These are phyloP conservation scores for Melanotaenia nigrans DNA, from an alignment of 2,797 vertebrate species.

Conservation along the genomic window DNA sequence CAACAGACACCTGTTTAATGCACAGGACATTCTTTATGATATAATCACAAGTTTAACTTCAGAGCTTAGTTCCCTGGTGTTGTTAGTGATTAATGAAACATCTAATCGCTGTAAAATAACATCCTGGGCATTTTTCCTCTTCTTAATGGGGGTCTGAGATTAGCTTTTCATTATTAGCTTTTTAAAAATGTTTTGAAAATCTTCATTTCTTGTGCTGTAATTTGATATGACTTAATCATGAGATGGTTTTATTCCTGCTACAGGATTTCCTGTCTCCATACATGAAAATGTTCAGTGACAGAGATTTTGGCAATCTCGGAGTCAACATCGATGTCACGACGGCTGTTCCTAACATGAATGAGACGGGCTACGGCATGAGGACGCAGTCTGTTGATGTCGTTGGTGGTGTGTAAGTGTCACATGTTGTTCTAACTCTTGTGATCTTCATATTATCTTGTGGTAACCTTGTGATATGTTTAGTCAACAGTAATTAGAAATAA, in stretches of 20 bases:
- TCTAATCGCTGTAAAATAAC: neutral
- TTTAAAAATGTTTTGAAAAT: too few species aligned
- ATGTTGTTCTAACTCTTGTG: neutral
- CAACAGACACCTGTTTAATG: neutral
- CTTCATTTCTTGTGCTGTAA: neutral
- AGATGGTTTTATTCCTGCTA: constrained; percentile 6
- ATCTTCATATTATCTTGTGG: neutral
- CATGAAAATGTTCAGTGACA: constrained; percentile 91
- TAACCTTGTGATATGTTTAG: too few species aligned
- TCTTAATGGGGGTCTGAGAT: neutral
- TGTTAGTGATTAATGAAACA: neutral
- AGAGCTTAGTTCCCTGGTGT: neutral
- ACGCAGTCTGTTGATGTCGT: constrained; percentile 90
- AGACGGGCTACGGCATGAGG: constrained; percentile 87
- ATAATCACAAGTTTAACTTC: neutral
- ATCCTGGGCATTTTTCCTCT: neutral
- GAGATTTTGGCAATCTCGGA: constrained; percentile 86
- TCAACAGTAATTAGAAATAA: neutral
- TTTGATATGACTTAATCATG: neutral
- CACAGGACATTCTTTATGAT: neutral
- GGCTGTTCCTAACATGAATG: constrained; percentile 87
- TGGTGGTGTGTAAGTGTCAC: constrained; percentile 90
- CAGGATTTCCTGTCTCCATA: constrained; percentile 90
- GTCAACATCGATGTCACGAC: constrained; percentile 86
- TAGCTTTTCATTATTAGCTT: neutral